These are phyloP conservation scores for Peromyscus melanophrys DNA, from an alignment of 2,797 vertebrate genomes.

Conservation along the genomic window DNA sequence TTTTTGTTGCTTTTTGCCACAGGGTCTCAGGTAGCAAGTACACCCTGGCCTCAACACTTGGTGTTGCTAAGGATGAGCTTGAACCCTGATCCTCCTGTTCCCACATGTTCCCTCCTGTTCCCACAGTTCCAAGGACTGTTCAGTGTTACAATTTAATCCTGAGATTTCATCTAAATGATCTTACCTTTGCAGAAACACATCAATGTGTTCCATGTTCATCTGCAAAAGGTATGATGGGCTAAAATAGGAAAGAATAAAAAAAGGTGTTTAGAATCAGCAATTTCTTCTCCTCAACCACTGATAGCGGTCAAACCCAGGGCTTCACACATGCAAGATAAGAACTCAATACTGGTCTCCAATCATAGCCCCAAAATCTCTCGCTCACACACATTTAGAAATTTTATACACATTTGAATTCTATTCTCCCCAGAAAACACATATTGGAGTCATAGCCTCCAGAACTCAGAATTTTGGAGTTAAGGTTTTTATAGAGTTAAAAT, in stretches of 20 bases:
- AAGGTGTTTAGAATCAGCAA: background rate
- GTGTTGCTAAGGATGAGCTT: background rate
- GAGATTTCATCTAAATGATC: constrained; percentile 66
- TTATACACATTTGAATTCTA: constrained; percentile 33
- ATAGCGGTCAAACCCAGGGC: background rate
- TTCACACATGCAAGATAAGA: background rate
- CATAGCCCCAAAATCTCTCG: background rate
- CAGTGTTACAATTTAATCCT: too few relatives aligned
- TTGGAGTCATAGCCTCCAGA: constrained; percentile 3
- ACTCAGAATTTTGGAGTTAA: constrained; percentile 1
- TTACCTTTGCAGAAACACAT: constrained; percentile 94
- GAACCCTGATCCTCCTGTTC: background rate
- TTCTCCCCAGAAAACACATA: background rate
- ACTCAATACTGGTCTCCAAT: background rate
- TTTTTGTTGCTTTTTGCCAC: background rate
- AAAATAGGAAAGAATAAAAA: constrained; percentile 84
- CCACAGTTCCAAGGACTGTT: too few relatives aligned
- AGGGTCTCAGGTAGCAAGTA: background rate
- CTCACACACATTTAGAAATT: background rate
- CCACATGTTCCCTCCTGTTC: too few relatives aligned
- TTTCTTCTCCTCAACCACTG: background rate
- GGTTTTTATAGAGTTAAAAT: constrained; percentile 3
- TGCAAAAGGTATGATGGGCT: constrained; percentile 96
- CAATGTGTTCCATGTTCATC: constrained; percentile 94
- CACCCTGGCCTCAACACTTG: background rate